Evolutionary conservation across 2,113 vertebrate species (phyloP), one percentile per base, ranked within the genome.

Genomic region (Atractosteus spatula): DNA sequence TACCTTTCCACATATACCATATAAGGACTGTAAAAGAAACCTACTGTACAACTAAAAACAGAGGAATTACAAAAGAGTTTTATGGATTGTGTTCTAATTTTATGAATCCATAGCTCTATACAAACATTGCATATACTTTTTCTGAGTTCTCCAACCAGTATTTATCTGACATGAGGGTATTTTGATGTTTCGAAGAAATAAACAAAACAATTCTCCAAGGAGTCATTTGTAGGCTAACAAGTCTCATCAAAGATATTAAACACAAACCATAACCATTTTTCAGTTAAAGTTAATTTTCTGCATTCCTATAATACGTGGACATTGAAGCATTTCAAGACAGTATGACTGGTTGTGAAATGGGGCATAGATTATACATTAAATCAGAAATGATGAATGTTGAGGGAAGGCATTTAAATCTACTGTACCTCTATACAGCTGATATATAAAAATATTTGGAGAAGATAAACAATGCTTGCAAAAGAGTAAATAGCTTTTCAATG

Each of bases 111-210:
- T 78, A 78, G 74, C 76, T 51, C 72, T 72, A 74, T 76, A 78
- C 72, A 72, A 73, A 45, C 41, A 66, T 44, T 0, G 3, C 7
- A 65, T 14, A 66, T 66, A 45, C 42, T 68, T 41, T 17, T 41
- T 55, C 68, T 80, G 72, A 78, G 71, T 77, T 74, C 70, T 71
- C 78, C 76, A 82, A 71, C 72, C 71, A 66, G 76, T 76, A 51
- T 80, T 80, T 68, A 76, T 76, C 75, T 67, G 47, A 75, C 75
- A 74, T 66, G 43, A 74, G 66, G 69, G 68, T 78, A 70, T 73
- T 78, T 69, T 75, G 75, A 80, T 82, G 72, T 77, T 75, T 70
- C 62, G 68, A 71, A 69, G 76, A 78, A 78, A 80, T 72, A 80
- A 76, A 80, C 77, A 80, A 76, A 69, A 54, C 67, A 56, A 82